Percentiles rank a stretch among this genome's conserved stretches.
Conservation (phyloP, 53 echinoderm and acorn worm species). For the Apostichopus leukothele region DNA sequence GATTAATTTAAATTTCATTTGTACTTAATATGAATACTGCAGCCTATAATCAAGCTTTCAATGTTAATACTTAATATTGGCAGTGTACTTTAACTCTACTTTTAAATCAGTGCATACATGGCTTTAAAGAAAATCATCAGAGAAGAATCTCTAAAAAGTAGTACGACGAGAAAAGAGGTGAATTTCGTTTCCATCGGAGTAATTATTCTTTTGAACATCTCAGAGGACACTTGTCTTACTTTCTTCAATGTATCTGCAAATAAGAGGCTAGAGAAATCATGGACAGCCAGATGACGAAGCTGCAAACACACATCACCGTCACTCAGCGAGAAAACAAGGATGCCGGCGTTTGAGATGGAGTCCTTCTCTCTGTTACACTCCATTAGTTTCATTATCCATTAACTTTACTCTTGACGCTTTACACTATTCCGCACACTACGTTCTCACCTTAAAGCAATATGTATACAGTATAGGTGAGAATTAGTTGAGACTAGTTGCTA, state of each 20-base stretch:
- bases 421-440: neutral
- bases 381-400: neutral
- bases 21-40: too few species aligned
- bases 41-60: too few species aligned
- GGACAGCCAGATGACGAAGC: neutral
- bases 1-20: too few species aligned
- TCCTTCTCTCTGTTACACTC: neutral
- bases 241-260: neutral
- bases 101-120: too few species aligned
- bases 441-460: neutral
- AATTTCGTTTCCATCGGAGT: neutral
- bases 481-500: neutral
- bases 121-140: too few species aligned
- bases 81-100: too few species aligned
- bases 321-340: neutral
- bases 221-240: neutral
- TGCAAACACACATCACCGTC: neutral
- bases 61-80: too few species aligned
- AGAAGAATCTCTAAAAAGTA: too few species aligned
- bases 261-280: neutral
- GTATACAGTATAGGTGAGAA: neutral
- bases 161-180: too few species aligned
- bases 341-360: neutral
- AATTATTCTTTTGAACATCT: neutral
- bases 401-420: neutral